Evolutionary conservation across 2,113 vertebrate genomes (phyloP).

Genomic region (Meles meles): DNA sequence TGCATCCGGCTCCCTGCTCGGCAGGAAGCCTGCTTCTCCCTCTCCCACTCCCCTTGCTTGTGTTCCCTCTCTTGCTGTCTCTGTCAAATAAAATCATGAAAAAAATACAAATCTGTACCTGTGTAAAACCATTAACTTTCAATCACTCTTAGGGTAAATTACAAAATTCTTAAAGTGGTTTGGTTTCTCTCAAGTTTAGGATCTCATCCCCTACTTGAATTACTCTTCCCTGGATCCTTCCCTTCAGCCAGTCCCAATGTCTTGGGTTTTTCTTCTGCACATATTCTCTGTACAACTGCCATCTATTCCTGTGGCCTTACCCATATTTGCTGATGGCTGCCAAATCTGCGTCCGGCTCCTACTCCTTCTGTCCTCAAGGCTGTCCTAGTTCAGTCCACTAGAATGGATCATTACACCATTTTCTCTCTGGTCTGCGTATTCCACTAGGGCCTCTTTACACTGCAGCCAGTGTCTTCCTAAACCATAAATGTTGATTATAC

Average conservation of each 20-base stretch:
- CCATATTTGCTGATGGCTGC: not conserved
- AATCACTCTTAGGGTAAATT: not conserved
- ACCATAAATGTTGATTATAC: not conserved
- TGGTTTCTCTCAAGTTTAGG: not conserved
- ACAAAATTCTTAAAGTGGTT: not conserved
- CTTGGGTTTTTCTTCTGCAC: not conserved
- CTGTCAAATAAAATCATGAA: too few species aligned
- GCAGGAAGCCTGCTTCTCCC: too few species aligned
- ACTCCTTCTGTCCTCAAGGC: not conserved
- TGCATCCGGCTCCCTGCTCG: too few species aligned
- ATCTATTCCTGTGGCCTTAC: not conserved
- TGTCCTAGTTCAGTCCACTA: not conserved
- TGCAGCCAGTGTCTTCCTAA: not conserved
- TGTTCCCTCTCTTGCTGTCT: too few species aligned
- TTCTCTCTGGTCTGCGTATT: not conserved
- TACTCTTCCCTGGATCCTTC: not conserved
- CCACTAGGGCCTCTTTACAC: not conserved
- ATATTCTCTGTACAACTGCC: not conserved
- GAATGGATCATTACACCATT: not conserved
- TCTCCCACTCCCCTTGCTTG: too few species aligned
- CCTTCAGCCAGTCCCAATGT: not conserved
- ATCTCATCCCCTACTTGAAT: not conserved
- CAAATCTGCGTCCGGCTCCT: not conserved
- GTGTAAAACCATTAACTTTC: not conserved
- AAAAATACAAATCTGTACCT: conserved; percentile 17